Percentiles rank a stretch among this genome's conserved stretches.
These are phyloP conservation scores for Mandrillus leucophaeus DNA, from an alignment of 2,113 vertebrate genomes.

Conservation along the genomic window DNA sequence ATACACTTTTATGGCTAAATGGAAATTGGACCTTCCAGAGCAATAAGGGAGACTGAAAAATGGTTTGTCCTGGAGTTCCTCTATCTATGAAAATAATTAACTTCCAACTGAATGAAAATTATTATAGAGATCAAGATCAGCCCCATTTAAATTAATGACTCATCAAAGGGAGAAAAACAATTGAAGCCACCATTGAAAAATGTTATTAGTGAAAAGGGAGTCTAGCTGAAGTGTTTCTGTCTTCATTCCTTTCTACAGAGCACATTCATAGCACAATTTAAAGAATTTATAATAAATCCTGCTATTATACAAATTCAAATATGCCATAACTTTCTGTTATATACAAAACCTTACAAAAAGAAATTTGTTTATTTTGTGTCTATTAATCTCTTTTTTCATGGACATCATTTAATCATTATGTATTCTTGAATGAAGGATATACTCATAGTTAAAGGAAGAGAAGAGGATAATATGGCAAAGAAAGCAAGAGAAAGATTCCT, in stretches of 20 bases:
- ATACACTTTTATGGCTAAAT: neutral
- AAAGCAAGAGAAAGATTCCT: neutral
- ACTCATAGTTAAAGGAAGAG: neutral
- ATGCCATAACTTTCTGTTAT: neutral
- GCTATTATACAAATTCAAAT: neutral
- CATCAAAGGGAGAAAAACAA: slow-evolving; percentile 2
- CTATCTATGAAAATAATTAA: slow-evolving; percentile 74
- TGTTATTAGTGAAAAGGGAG: neutral
- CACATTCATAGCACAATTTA: neutral
- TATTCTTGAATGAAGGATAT: neutral
- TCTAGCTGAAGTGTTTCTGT: neutral
- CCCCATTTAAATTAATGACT: slow-evolving; percentile 53
- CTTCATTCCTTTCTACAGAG: neutral
- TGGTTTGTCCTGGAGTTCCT: slow-evolving; percentile 19
- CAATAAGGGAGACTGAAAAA: neutral
- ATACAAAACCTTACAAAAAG: neutral
- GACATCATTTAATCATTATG: neutral
- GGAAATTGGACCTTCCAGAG: neutral
- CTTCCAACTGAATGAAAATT: slow-evolving; percentile 57
- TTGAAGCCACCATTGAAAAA: slow-evolving; percentile 14
- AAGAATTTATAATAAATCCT: neutral
- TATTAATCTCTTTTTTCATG: neutral
- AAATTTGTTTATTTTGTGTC: neutral
- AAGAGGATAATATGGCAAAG: neutral
- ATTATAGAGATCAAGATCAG: slow-evolving; percentile 19